A percentile compares a stretch with the other conserved stretches of the same genome.
Evolutionary conservation across 2,888 invertebrate genomes (phyloP).

Genomic region (Drosophila prolongata): DNA sequence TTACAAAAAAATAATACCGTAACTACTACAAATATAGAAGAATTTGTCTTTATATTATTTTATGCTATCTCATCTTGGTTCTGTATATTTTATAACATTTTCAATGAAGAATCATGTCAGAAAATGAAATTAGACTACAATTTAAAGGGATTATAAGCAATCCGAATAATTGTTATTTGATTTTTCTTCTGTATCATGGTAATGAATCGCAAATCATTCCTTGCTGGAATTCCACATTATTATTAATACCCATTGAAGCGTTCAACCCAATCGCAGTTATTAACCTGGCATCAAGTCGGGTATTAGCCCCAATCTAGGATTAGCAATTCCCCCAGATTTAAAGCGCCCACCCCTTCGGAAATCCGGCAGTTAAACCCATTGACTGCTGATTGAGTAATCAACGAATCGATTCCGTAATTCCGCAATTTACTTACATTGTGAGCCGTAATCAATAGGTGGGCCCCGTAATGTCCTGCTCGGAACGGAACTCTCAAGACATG

Average conservation of each 20-base stretch:
- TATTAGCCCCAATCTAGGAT: constrained; percentile 8
- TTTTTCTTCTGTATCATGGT: too few species aligned
- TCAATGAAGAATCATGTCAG: too few species aligned
- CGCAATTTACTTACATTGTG: constrained; percentile 55
- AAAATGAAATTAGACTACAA: too few species aligned
- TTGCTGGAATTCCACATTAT: background rate
- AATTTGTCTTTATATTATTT: background rate
- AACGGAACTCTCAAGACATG: constrained; percentile 27
- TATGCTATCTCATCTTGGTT: too few species aligned
- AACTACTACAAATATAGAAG: too few species aligned
- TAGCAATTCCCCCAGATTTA: constrained; percentile 6
- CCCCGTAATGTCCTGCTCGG: constrained; percentile 26
- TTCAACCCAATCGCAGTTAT: background rate
- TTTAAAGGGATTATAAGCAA: too few species aligned
- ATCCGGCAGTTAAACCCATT: constrained; percentile 22
- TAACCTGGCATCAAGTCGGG: background rate
- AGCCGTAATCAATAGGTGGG: constrained; percentile 32
- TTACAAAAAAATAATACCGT: too few species aligned
- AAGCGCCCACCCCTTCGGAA: background rate
- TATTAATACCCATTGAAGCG: background rate
- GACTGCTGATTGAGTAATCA: constrained; percentile 41
- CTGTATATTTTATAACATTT: too few species aligned
- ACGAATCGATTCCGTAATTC: constrained; percentile 25
- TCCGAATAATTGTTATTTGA: too few species aligned
- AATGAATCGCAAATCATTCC: too few species aligned